phyloP scores from a whole-genome alignment of 1,140 invertebrate species.

The Bombus polaris region DNA sequence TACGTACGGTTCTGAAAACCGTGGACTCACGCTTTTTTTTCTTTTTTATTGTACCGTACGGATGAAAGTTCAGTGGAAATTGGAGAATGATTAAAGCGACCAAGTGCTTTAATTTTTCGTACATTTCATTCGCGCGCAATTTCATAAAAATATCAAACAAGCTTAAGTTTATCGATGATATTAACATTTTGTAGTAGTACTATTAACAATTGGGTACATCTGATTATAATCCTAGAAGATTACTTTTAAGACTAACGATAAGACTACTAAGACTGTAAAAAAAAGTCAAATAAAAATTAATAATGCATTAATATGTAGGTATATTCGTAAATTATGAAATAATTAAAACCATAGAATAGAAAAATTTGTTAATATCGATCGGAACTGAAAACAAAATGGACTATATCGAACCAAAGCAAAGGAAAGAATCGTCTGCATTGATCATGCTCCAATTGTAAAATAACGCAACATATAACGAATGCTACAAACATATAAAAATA shows the following conservation, averaged over 20 bases:
- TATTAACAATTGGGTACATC: background rate
- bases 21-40: conserved; percentile 24
- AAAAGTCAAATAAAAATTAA: background rate
- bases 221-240: background rate
- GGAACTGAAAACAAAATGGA: background rate
- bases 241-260: background rate
- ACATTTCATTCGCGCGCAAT: background rate
- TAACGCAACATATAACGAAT: background rate
- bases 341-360: background rate
- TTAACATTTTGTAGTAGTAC: background rate
- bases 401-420: background rate
- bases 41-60: conserved; percentile 36
- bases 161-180: background rate
- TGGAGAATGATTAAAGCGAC: conserved; percentile 55
- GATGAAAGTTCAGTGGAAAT: conserved; percentile 41
- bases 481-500: background rate
- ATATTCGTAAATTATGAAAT: background rate
- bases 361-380: background rate
- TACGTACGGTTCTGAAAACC: conserved; percentile 30
- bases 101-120: background rate
- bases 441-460: conserved; percentile 36
- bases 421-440: background rate
- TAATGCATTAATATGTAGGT: too few species aligned
- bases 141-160: background rate
- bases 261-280: background rate